phyloP scores from a whole-genome alignment of 1,140 invertebrate species.

The Drosophila malerkotliana region DNA sequence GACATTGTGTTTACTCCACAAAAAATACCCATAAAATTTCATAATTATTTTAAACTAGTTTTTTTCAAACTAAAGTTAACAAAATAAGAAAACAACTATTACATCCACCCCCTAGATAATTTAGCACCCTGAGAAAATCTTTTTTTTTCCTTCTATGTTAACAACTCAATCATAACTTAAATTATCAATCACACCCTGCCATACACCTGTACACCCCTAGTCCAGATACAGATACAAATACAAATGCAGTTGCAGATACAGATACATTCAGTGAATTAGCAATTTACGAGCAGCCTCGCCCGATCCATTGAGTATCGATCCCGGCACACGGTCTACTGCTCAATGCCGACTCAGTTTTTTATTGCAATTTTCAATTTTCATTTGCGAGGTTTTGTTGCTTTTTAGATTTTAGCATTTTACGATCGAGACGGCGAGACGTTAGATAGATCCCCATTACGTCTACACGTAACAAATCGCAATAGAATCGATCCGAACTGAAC shows the following conservation, averaged over 20 bases:
- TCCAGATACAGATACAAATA: conserved; percentile 7
- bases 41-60: background rate
- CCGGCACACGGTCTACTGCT: conserved; percentile 47
- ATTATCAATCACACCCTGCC: conserved; percentile 30
- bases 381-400: conserved; percentile 19
- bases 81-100: background rate
- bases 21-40: background rate
- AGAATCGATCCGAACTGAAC: background rate
- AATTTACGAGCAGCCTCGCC: conserved; percentile 50
- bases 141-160: conserved; percentile 21
- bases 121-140: conserved; percentile 12
- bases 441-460: conserved; percentile 34
- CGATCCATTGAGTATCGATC: conserved; percentile 37
- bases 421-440: conserved; percentile 70
- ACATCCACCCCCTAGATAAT: conserved; percentile 3
- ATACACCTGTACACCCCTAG: conserved; percentile 24
- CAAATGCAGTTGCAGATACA: background rate
- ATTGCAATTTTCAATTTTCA: conserved; percentile 41
- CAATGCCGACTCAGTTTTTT: conserved; percentile 45
- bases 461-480: conserved; percentile 41
- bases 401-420: conserved; percentile 42
- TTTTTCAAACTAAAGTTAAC: background rate
- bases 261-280: conserved; percentile 34
- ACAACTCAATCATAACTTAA: conserved; percentile 39
- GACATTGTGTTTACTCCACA: background rate